Evolutionary conservation across 2,797 vertebrate species (phyloP).

Genomic region (Orestias chungarensis): DNA sequence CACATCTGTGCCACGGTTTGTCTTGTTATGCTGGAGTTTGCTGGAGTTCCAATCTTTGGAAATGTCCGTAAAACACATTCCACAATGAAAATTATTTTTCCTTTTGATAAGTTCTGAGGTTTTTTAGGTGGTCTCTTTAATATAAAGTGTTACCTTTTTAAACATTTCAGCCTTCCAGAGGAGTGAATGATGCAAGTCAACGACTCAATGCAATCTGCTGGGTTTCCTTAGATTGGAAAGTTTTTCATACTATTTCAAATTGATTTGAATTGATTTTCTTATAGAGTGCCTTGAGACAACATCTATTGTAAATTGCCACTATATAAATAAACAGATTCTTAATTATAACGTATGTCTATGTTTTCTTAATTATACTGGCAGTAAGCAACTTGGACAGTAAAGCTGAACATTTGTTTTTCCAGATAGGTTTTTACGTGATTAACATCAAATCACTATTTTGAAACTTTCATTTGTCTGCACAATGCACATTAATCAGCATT

Average conservation of each 20-base stretch:
- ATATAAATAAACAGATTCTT: no score
- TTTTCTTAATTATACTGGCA: background rate
- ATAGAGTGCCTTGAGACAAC: no score
- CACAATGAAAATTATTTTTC: background rate
- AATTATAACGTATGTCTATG: background rate
- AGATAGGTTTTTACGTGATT: background rate
- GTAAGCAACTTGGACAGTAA: background rate
- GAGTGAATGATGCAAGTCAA: no score
- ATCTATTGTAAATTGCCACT: no score
- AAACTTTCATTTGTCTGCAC: background rate
- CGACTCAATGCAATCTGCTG: no score
- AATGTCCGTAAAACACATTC: background rate
- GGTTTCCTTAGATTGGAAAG: no score
- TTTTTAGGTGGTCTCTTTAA: background rate
- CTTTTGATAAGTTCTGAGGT: background rate
- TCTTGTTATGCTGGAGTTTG: background rate
- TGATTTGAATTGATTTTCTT: no score
- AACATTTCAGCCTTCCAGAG: background rate
- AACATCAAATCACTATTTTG: background rate
- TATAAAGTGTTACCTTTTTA: background rate
- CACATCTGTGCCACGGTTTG: background rate
- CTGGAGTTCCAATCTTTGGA: background rate
- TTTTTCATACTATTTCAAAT: no score
- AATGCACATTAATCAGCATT: no score
- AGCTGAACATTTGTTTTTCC: background rate